phyloP scores from a whole-genome alignment of 2,113 vertebrate species.

The Ptychochromis oligacanthus region DNA sequence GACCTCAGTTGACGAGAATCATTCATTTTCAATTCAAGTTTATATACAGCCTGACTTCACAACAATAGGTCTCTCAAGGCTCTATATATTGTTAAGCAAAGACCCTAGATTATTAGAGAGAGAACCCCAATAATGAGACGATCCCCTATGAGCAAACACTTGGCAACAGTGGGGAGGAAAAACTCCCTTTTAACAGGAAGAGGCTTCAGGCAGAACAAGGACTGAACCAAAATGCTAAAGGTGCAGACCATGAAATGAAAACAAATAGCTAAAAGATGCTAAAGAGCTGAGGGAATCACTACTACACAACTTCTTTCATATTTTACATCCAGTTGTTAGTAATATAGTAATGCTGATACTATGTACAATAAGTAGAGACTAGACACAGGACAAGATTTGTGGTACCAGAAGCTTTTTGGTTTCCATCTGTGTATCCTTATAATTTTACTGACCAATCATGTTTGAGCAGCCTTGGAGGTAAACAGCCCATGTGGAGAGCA shows the following conservation, averaged over 20 bases:
- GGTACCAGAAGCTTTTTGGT: neutral
- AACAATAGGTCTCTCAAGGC: too few relatives aligned
- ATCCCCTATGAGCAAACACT: too few relatives aligned
- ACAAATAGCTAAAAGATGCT: neutral
- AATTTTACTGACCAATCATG: neutral
- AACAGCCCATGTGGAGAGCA: neutral
- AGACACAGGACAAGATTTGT: neutral
- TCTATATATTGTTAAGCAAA: too few relatives aligned
- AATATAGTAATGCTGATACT: neutral
- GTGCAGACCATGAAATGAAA: neutral
- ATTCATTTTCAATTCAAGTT: too few relatives aligned
- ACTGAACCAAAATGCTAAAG: neutral
- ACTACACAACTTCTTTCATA: neutral
- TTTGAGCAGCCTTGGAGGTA: neutral
- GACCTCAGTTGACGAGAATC: too few relatives aligned
- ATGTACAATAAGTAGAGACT: neutral
- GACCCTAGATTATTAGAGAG: too few relatives aligned
- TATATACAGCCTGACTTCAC: too few relatives aligned
- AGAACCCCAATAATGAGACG: too few relatives aligned
- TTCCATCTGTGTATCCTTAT: neutral
- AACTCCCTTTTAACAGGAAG: too few relatives aligned
- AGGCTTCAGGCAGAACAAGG: too few relatives aligned
- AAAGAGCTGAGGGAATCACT: neutral
- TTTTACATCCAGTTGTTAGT: neutral
- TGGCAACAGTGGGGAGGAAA: too few relatives aligned